Percentiles rank a stretch among this genome's conserved stretches.
These are phyloP conservation scores for Plectrocnemia conspersa DNA, from an alignment of 1,140 invertebrate species.

Conservation along the genomic window DNA sequence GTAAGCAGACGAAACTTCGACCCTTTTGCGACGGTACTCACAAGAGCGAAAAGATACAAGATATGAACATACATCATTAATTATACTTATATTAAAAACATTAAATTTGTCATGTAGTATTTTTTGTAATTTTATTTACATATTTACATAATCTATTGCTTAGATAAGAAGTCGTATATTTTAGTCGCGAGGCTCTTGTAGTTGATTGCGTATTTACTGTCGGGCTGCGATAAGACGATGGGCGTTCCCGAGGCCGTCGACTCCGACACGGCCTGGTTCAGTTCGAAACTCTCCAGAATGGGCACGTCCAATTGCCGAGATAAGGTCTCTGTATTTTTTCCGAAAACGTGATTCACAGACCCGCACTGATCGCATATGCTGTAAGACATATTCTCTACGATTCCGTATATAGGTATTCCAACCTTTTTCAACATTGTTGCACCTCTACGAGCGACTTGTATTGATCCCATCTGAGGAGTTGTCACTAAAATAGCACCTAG, in stretches of 20 bases:
- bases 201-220: slow-evolving; percentile 53
- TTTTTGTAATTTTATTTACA: background rate
- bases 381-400: slow-evolving; percentile 82
- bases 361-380: slow-evolving; percentile 69
- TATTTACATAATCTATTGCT: background rate
- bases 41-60: slow-evolving; percentile 64
- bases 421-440: slow-evolving; percentile 77
- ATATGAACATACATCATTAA: background rate
- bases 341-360: slow-evolving; percentile 58
- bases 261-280: slow-evolving; percentile 65
- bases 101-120: background rate
- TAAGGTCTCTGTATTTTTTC: slow-evolving; percentile 52
- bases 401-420: slow-evolving; percentile 71
- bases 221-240: slow-evolving; percentile 65
- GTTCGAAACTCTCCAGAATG: slow-evolving; percentile 69
- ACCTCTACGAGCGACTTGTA: slow-evolving; percentile 75
- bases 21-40: slow-evolving; percentile 99
- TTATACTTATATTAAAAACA: background rate
- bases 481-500: slow-evolving; percentile 74
- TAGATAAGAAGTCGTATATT: slow-evolving; percentile 39
- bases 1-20: slow-evolving; percentile 90
- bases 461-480: slow-evolving; percentile 77
- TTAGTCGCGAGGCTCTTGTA: slow-evolving; percentile 56
- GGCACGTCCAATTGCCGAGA: slow-evolving; percentile 53
- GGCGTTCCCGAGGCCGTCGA: slow-evolving; percentile 73